phyloP scores from a whole-genome alignment of 2,888 invertebrate species.

The Neoscelio sp. region DNA sequence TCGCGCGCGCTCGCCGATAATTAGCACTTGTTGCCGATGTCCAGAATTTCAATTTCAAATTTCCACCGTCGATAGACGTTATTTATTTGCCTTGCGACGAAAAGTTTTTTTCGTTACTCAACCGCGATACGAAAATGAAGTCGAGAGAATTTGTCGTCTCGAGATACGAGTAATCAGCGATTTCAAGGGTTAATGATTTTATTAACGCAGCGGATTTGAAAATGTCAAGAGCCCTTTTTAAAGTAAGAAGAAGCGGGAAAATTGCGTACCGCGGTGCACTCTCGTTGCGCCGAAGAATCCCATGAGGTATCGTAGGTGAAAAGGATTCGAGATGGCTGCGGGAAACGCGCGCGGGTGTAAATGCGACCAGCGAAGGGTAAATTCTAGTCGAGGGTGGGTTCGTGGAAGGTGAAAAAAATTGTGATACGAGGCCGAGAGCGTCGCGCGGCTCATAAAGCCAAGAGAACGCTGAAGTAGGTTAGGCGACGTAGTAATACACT shows the following conservation, averaged over 20 bases:
- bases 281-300: slow-evolving; percentile 8
- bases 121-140: no score
- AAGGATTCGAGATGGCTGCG: slow-evolving; percentile 31
- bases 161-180: neutral
- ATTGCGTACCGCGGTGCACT: neutral
- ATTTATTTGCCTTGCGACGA: slow-evolving; percentile 22
- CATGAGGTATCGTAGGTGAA: slow-evolving; percentile 24
- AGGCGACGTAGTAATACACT: neutral
- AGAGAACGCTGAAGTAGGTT: slow-evolving; percentile 22
- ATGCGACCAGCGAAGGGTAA: slow-evolving; percentile 16
- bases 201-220: slow-evolving; percentile 22
- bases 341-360: slow-evolving; percentile 2
- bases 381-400: slow-evolving; percentile 9
- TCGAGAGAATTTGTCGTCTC: no score
- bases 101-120: no score
- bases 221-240: neutral
- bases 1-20: slow-evolving; percentile 31
- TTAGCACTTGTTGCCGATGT: slow-evolving; percentile 58
- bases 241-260: neutral
- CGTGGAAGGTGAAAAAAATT: slow-evolving; percentile 37
- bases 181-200: slow-evolving; percentile 30
- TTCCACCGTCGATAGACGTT: slow-evolving; percentile 33
- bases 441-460: neutral
- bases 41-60: slow-evolving; percentile 60
- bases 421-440: slow-evolving; percentile 30